phyloP scores from a whole-genome alignment of 2,113 vertebrate species.

The Prionailurus viverrinus region DNA sequence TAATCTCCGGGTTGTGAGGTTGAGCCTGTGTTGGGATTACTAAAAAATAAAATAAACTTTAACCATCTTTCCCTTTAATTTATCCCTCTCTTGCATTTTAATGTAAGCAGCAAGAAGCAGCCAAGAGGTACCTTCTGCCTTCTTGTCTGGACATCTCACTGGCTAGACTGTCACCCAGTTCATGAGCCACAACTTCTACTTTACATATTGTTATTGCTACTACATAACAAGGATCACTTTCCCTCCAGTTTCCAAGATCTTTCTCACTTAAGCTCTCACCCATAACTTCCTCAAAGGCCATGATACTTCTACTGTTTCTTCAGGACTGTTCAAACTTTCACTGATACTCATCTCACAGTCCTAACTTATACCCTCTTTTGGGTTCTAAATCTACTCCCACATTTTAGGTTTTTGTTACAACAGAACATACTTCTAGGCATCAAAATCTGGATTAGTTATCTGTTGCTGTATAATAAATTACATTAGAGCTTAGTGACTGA shows the following conservation, averaged over 20 bases:
- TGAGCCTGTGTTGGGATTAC: too few relatives aligned
- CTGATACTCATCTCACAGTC: background rate
- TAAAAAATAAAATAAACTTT: too few relatives aligned
- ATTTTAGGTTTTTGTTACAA: background rate
- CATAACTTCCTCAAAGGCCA: background rate
- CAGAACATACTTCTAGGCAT: background rate
- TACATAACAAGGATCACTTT: background rate
- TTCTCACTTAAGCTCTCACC: background rate
- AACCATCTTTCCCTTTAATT: too few relatives aligned
- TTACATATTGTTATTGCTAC: background rate
- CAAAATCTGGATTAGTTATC: background rate
- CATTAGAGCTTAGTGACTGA: background rate
- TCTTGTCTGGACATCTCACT: too few relatives aligned
- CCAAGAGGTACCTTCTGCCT: too few relatives aligned
- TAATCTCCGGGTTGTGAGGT: too few relatives aligned
- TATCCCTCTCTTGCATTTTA: too few relatives aligned
- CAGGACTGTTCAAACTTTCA: background rate
- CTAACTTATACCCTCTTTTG: background rate
- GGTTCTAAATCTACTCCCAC: background rate
- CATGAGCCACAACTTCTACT: background rate
- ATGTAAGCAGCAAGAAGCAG: too few relatives aligned
- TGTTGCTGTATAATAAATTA: background rate
- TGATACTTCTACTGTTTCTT: background rate
- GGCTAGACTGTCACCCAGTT: too few relatives aligned
- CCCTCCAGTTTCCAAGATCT: background rate